phyloP scores from a whole-genome alignment of 2,113 vertebrate species.

The Leptobrachium ailaonicum region DNA sequence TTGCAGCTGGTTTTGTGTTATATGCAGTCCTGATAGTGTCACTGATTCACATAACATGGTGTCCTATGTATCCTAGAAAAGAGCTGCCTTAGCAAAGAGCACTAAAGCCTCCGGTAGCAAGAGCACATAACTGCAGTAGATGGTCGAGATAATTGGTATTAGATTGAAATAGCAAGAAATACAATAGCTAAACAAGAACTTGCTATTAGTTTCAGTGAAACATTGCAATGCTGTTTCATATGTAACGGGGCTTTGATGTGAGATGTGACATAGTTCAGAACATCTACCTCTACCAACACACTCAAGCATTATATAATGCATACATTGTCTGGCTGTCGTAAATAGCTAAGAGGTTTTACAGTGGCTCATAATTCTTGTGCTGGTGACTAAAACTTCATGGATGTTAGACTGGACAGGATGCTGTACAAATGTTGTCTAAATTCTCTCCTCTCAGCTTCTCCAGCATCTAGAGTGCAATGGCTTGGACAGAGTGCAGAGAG shows the following conservation, averaged over 20 bases:
- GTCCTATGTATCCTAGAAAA: slow-evolving; percentile 40
- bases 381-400: background rate
- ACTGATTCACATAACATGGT: background rate
- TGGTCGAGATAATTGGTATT: background rate
- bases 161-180: background rate
- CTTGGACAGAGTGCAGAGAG: slow-evolving; percentile 59
- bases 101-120: slow-evolving; percentile 13
- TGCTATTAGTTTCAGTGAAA: background rate
- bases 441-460: slow-evolving; percentile 71
- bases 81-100: background rate
- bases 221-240: background rate
- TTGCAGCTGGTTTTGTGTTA: background rate
- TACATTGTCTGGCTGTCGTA: background rate
- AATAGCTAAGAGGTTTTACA: background rate
- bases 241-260: background rate
- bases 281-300: background rate
- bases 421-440: slow-evolving; percentile 61
- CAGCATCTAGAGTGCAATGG: slow-evolving; percentile 65
- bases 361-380: background rate
- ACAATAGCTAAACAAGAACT: background rate
- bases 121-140: slow-evolving; percentile 19
- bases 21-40: background rate
- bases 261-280: background rate
- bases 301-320: background rate
- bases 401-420: slow-evolving; percentile 9